Evolutionary conservation across 2,113 vertebrate species (phyloP).

Genomic region (Barnardius zonarius): DNA sequence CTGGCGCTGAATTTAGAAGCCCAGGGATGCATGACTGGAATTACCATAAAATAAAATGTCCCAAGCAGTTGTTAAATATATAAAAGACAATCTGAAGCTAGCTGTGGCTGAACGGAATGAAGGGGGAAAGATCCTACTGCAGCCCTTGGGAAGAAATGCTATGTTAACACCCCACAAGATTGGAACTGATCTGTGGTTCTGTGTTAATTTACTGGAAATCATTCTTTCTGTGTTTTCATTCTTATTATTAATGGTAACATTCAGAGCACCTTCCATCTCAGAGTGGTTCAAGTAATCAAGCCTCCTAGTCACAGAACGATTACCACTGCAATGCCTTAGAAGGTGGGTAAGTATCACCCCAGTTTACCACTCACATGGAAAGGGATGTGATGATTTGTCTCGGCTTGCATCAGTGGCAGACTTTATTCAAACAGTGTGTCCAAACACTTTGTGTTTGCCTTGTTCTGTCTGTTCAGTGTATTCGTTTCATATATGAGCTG

Average conservation of each 20-base stretch:
- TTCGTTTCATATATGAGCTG: neutral
- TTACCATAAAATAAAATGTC: constrained; percentile 63
- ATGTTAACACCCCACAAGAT: neutral
- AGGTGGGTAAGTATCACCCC: neutral
- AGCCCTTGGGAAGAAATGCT: neutral
- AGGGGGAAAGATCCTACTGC: constrained; percentile 12
- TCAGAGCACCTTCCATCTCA: neutral
- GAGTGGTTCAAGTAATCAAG: constrained; percentile 8
- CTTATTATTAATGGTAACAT: constrained; percentile 18
- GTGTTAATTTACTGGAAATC: constrained; percentile 18
- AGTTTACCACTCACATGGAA: neutral
- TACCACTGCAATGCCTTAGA: neutral
- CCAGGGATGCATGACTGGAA: constrained; percentile 36
- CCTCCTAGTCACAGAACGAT: neutral
- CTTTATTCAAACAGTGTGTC: neutral
- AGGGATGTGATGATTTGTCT: neutral
- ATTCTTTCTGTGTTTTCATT: neutral
- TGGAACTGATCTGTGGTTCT: neutral
- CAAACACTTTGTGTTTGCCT: neutral
- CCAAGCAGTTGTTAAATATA: constrained; percentile 70
- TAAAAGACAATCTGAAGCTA: constrained; percentile 60
- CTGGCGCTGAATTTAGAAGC: constrained; percentile 52
- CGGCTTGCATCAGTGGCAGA: neutral
- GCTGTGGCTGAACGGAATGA: constrained; percentile 57
- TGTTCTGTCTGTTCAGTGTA: neutral